phyloP scores from a whole-genome alignment of 2,797 vertebrate genomes.

The Botia kubotai region DNA sequence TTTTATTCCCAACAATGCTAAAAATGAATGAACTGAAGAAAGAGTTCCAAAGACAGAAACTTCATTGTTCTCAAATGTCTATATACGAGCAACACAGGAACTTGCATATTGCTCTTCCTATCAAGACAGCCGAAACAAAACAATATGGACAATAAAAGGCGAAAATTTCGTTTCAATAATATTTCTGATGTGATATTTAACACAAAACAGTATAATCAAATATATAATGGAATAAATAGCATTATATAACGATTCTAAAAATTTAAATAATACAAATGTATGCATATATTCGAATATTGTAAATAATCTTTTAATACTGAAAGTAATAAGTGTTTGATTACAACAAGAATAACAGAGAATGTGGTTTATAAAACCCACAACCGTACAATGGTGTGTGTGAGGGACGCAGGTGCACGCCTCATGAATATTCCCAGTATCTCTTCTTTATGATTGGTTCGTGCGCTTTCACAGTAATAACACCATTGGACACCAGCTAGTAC shows the following conservation, averaged over 20 bases:
- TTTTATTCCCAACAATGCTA: slow-evolving; percentile 65
- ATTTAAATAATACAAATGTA: background rate
- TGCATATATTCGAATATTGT: too few species aligned
- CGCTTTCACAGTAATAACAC: slow-evolving; percentile 67
- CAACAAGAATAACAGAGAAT: background rate
- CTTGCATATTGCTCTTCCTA: slow-evolving; percentile 9
- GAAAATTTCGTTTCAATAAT: background rate
- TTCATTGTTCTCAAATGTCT: slow-evolving; percentile 66
- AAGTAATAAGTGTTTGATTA: background rate
- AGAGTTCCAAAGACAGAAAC: slow-evolving; percentile 66
- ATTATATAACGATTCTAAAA: background rate
- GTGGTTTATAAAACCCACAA: background rate
- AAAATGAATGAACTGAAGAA: slow-evolving; percentile 61
- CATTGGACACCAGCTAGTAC: slow-evolving; percentile 40
- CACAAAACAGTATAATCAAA: background rate
- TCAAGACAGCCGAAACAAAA: background rate
- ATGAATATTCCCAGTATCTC: slow-evolving; percentile 76
- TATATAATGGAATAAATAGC: background rate
- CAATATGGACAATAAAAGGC: background rate
- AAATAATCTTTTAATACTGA: background rate
- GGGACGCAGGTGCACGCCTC: slow-evolving; percentile 70
- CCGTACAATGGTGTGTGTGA: slow-evolving; percentile 59
- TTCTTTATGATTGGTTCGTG: slow-evolving; percentile 70
- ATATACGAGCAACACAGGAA: slow-evolving; percentile 6
- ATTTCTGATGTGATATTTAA: background rate